phyloP scores from a whole-genome alignment of 2,888 invertebrate species.

The Eupithecia inturbata region DNA sequence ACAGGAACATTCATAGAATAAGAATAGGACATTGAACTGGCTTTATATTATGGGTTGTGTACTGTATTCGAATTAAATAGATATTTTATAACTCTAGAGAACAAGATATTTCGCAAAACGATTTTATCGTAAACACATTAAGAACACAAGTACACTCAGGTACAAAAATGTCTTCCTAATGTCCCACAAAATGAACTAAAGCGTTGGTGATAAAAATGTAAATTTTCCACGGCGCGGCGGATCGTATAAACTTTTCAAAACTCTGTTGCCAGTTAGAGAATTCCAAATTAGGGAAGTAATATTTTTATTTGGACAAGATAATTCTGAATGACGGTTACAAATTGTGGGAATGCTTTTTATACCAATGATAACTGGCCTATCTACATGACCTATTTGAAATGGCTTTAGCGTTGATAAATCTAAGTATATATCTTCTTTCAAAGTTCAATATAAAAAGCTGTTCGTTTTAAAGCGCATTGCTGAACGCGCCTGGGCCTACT shows the following conservation, averaged over 20 bases:
- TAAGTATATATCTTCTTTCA: not conserved
- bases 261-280: constrained; percentile 24
- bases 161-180: constrained; percentile 16
- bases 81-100: not conserved
- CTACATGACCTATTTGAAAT: not conserved
- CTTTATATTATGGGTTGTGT: not conserved
- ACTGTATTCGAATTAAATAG: not conserved
- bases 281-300: constrained; percentile 29
- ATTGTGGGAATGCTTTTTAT: constrained; percentile 16
- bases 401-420: not conserved
- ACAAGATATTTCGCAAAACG: not conserved
- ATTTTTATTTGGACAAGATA: constrained; percentile 36
- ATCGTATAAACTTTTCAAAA: constrained; percentile 27
- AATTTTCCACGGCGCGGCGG: constrained; percentile 22
- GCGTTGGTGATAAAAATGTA: constrained; percentile 27
- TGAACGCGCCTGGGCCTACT: not conserved
- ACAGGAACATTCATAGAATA: too few relatives aligned
- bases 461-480: not conserved
- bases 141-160: not conserved
- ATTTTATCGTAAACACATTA: constrained; percentile 11
- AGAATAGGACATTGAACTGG: too few relatives aligned
- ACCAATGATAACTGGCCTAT: constrained; percentile 3
- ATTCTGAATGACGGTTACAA: constrained; percentile 21
- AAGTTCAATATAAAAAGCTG: not conserved
- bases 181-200: constrained; percentile 17